A percentile compares a stretch with the other conserved stretches of the same genome.
phyloP scores from a whole-genome alignment of 1,140 invertebrate genomes.

The Oedothorax gibbosus region DNA sequence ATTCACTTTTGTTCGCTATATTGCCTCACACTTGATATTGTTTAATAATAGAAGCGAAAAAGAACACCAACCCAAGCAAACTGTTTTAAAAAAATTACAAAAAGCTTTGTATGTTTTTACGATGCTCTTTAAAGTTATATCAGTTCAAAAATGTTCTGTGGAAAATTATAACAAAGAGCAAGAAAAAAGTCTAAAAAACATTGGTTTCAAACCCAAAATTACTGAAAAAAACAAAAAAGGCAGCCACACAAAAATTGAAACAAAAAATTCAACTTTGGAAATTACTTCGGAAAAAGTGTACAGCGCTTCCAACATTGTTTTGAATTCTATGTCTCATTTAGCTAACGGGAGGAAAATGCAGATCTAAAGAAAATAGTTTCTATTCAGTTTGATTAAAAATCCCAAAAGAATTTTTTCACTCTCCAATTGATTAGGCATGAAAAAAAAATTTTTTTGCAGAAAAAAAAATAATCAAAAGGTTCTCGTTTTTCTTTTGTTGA shows the following conservation, averaged over 20 bases:
- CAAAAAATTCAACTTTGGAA: slow-evolving; percentile 14
- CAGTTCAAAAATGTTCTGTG: too few species aligned
- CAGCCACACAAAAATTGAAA: neutral
- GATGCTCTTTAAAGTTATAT: too few species aligned
- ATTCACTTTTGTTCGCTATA: too few species aligned
- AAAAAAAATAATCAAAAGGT: slow-evolving; percentile 32
- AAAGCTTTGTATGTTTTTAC: too few species aligned
- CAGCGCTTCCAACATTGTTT: slow-evolving; percentile 32
- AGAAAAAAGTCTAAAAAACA: neutral
- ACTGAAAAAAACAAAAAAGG: slow-evolving; percentile 2
- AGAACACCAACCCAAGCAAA: too few species aligned
- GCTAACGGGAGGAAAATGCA: slow-evolving; percentile 8
- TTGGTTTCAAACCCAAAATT: slow-evolving; percentile 39
- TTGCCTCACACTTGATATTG: too few species aligned
- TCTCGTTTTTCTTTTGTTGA: slow-evolving; percentile 8
- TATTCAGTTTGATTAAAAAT: slow-evolving; percentile 55
- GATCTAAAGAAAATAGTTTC: slow-evolving; percentile 17
- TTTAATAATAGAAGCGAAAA: too few species aligned
- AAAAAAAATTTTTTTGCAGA: neutral
- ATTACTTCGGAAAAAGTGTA: slow-evolving; percentile 35
- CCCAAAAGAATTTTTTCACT: slow-evolving; percentile 51
- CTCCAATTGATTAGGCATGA: slow-evolving; percentile 42
- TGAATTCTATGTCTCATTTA: slow-evolving; percentile 41
- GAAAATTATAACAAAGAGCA: neutral
- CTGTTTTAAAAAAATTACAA: too few species aligned